Conservation (phyloP, 2,113 vertebrate species). For the human (Homo sapiens) region GRCh38 chr13:27380501-27381000, state of each 20-base stretch:
- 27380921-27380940: background rate
- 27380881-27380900: background rate
- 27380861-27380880: background rate
- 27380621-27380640: background rate
- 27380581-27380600: background rate
- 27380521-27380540: rapidly evolving
- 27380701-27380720: background rate
- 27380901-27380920: background rate
- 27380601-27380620: background rate
- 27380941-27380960: background rate
- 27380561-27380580: background rate
- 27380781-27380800: background rate
- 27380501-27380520: background rate
- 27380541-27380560: background rate
- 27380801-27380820: rapidly evolving
- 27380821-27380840: too few relatives aligned
- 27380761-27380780: background rate
- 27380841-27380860: background rate
- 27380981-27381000: background rate
- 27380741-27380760: background rate
- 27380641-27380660: background rate
- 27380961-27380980: background rate
- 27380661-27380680: too few relatives aligned
- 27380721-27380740: rapidly evolving
- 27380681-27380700: background rate